Percentiles rank a stretch among this genome's conserved stretches.
Evolutionary conservation across 2,113 vertebrate species (phyloP).

Genomic region (Toxotes jaculatrix): DNA sequence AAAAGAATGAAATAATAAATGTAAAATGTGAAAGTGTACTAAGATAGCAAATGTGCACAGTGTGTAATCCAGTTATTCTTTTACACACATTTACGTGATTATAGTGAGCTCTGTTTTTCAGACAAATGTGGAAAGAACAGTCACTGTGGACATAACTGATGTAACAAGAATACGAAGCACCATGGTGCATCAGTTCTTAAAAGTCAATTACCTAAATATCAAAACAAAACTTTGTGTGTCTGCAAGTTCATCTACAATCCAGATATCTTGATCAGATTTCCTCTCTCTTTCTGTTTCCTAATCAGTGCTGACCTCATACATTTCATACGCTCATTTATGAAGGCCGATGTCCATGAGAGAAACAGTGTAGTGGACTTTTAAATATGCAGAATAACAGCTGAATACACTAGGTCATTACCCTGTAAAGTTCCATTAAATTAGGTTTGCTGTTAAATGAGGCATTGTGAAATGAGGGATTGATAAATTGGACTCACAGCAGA

Average conservation of each 20-base stretch:
- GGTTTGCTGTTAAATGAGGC: background rate
- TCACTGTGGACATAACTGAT: background rate
- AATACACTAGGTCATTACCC: background rate
- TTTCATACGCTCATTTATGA: background rate
- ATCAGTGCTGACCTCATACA: background rate
- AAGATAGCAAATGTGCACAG: too few species aligned
- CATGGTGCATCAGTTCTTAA: too few species aligned
- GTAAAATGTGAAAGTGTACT: background rate
- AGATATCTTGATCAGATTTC: background rate
- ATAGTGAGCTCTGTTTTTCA: conserved; percentile 1
- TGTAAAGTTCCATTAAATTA: conserved; percentile 4
- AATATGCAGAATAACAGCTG: background rate
- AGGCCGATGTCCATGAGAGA: background rate
- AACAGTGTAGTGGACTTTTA: background rate
- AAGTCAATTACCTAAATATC: too few species aligned
- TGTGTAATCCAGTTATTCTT: background rate
- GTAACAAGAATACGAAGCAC: too few species aligned
- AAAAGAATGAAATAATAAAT: background rate
- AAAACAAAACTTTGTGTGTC: too few species aligned
- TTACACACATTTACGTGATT: background rate
- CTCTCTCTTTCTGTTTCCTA: background rate
- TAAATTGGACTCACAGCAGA: background rate
- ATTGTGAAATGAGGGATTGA: background rate
- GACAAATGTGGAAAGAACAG: background rate
- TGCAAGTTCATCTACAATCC: background rate